A percentile compares a stretch with the other conserved stretches of the same genome.
phyloP scores from a whole-genome alignment of 2,888 invertebrate species.

The Trichopria drosophilae region DNA sequence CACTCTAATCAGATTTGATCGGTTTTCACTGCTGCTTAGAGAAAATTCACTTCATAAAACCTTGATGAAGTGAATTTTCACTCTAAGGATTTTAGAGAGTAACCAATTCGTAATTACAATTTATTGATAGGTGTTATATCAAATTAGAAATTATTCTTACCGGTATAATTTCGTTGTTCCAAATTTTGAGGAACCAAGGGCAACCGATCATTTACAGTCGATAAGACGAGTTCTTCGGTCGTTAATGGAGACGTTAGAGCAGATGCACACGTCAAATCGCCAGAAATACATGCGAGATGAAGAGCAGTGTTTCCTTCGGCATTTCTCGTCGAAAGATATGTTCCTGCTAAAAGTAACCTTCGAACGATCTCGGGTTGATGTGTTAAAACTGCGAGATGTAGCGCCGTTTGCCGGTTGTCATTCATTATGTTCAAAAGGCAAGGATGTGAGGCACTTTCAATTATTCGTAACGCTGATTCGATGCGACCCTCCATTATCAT shows the following conservation, averaged over 20 bases:
- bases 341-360: conserved; percentile 79
- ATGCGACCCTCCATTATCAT: conserved; percentile 77
- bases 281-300: conserved; percentile 77
- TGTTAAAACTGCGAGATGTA: conserved; percentile 85
- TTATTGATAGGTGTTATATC: too few relatives aligned
- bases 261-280: conserved; percentile 71
- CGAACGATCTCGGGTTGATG: conserved; percentile 74
- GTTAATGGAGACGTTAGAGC: conserved; percentile 69
- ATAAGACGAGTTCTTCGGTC: background rate
- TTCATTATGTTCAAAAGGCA: conserved; percentile 78
- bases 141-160: conserved; percentile 66
- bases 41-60: too few relatives aligned
- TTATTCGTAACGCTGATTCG: conserved; percentile 74
- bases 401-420: conserved; percentile 76
- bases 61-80: too few relatives aligned
- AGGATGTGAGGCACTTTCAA: conserved; percentile 76
- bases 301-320: conserved; percentile 81
- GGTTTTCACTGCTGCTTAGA: too few relatives aligned
- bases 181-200: conserved; percentile 65
- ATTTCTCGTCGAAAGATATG: conserved; percentile 65
- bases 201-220: conserved; percentile 51
- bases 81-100: too few relatives aligned
- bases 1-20: too few relatives aligned
- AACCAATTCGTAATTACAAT: too few relatives aligned
- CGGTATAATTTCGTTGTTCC: conserved; percentile 83